Base-by-base conservation (phyloP, 2,888 invertebrate genomes). In the Julus scanicus region DNA sequence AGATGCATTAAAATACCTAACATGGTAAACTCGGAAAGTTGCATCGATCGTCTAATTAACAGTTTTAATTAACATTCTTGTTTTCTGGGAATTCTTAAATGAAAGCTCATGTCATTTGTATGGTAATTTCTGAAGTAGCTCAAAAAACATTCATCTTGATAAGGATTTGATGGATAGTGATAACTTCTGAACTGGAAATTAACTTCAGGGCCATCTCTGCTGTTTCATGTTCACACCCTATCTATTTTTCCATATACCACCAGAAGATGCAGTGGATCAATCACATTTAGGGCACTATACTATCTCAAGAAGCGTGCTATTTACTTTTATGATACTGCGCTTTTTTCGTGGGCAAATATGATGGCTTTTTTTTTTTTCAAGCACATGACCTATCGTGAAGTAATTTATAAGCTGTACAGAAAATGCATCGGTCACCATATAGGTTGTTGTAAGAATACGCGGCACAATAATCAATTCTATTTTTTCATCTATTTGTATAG, bases 401-500 rank as follows among this genome's bases (percentile, higher is more conserved):
- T 80, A 80, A 80, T 80, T 80, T 80, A 44, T 44, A 44, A n/a
- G n/a, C 44, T 44, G 20, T 80, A 80, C 37, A 0, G 80, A 4
- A 37, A 80, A 80, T 80, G 13, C 80, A 80, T 29, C 20, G 80
- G 80, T 80, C 80, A 37, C 13, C 37, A 44, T 44, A 71, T 71
- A 40, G 49, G 20, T 40, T 37, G 13, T 2, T 8, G 37, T 13
- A 57, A n/a, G 57, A 86, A 57, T 37, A 20, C 57, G 20, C 5
- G 17, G 44, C 29, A 48, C 20, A 39, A 39, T 84, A 44, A 84
- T 17, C 20, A 85, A 49, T 37, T 37, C 37, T 11, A 80, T 29
- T 86, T 87, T 87, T 20, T 11, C 17, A 40, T 87, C 87, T 88
- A 85, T 53, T 89, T 87, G 89, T 91, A 91, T 91, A 99, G 99